A percentile compares a stretch with the other conserved stretches of the same genome.
phyloP scores from a whole-genome alignment of 2,888 invertebrate species.

The Aspidiotus destructor region DNA sequence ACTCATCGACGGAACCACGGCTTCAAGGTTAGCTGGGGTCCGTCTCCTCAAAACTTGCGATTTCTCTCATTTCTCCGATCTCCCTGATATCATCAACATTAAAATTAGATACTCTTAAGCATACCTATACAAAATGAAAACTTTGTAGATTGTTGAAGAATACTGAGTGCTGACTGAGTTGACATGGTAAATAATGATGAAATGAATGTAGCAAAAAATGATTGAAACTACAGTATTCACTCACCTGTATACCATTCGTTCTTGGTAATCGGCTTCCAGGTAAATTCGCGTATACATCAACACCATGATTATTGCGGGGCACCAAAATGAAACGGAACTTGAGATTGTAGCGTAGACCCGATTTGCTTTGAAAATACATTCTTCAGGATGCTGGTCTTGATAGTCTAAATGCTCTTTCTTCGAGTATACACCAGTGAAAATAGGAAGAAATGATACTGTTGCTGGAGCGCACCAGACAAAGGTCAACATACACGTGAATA shows the following conservation, averaged over 20 bases:
- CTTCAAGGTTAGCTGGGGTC: too few relatives aligned
- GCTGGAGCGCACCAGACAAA: slow-evolving; percentile 89
- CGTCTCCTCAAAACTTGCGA: too few relatives aligned
- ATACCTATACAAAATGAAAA: too few relatives aligned
- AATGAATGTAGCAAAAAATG: too few relatives aligned
- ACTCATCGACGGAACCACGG: too few relatives aligned
- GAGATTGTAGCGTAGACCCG: slow-evolving; percentile 77
- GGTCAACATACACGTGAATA: slow-evolving; percentile 69
- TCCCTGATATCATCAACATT: too few relatives aligned
- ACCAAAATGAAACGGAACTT: slow-evolving; percentile 86
- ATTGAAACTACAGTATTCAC: slow-evolving; percentile 36
- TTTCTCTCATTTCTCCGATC: too few relatives aligned
- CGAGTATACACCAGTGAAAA: slow-evolving; percentile 91
- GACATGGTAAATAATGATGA: too few relatives aligned
- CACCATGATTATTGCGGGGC: slow-evolving; percentile 85
- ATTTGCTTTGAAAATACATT: slow-evolving; percentile 75
- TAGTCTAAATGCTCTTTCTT: slow-evolving; percentile 62
- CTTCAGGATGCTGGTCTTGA: slow-evolving; percentile 41
- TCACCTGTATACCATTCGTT: slow-evolving; percentile 73
- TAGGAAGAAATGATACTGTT: slow-evolving; percentile 84
- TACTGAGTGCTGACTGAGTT: too few relatives aligned
- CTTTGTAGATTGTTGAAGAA: too few relatives aligned
- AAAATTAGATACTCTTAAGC: too few relatives aligned
- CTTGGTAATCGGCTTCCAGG: slow-evolving; percentile 72
- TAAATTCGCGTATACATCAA: slow-evolving; percentile 85